Evolutionary conservation across 2,888 invertebrate species (phyloP).

Genomic region (Acrocera orbiculus): DNA sequence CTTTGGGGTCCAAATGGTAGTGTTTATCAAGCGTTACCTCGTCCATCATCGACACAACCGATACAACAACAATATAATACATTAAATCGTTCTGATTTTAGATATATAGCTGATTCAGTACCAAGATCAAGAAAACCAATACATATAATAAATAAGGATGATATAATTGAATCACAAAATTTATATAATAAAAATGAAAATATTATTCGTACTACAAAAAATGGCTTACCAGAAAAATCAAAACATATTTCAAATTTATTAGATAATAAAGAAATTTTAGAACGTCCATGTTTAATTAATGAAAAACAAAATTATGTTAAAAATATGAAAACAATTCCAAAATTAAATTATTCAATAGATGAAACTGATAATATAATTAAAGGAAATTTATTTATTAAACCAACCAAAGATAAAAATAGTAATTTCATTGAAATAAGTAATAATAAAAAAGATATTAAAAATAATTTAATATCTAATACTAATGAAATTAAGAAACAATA

Average conservation of each 20-base stretch:
- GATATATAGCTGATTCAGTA: constrained; percentile 53
- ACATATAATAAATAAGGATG: constrained; percentile 39
- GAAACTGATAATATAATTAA: constrained; percentile 21
- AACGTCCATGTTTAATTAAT: too few relatives aligned
- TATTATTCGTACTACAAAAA: constrained; percentile 24
- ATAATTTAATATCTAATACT: constrained; percentile 26
- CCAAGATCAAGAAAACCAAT: constrained; percentile 57
- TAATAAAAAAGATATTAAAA: constrained; percentile 18
- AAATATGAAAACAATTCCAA: constrained; percentile 2
- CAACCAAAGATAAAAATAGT: constrained; percentile 17
- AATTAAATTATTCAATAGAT: constrained; percentile 7
- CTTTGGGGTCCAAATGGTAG: constrained; percentile 25
- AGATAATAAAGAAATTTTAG: too few relatives aligned
- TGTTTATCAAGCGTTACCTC: constrained; percentile 19
- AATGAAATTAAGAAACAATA: constrained; percentile 2
- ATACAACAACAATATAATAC: neutral
- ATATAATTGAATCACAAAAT: constrained; percentile 20
- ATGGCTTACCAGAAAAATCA: constrained; percentile 23
- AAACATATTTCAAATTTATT: too few relatives aligned
- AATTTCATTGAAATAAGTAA: constrained; percentile 24
- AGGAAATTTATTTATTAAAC: constrained; percentile 26
- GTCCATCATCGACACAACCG: constrained; percentile 18
- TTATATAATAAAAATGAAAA: constrained; percentile 11
- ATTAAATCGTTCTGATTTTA: constrained; percentile 33
- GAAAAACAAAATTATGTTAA: too few relatives aligned